Conservation (phyloP, 53 echinoderm and acorn worm genomes). For the Echinometra lucunter region DNA sequence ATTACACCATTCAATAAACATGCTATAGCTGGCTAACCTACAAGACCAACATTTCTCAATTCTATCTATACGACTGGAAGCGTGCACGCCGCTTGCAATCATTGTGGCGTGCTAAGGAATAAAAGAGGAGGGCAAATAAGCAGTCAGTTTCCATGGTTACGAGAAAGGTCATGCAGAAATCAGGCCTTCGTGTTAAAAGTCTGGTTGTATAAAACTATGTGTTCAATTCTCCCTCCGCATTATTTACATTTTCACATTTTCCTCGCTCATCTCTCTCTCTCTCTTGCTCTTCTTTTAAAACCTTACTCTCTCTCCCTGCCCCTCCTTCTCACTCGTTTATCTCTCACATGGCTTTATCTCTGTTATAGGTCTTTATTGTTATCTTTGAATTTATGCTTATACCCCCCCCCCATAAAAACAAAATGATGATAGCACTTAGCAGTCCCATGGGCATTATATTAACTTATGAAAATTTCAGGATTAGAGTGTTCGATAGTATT, state of each 20-base stretch:
- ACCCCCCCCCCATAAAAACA: no score
- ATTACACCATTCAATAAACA: background rate
- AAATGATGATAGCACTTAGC: no score
- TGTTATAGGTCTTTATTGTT: no score
- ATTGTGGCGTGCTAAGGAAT: background rate
- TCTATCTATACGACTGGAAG: background rate
- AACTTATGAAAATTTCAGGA: no score
- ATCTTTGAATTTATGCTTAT: no score
- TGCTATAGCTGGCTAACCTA: background rate
- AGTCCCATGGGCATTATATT: no score
- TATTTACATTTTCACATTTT: background rate
- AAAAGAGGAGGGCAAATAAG: background rate
- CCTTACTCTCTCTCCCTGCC: background rate
- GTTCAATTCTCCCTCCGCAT: background rate
- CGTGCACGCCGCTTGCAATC: background rate
- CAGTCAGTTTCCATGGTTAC: slow-evolving; percentile 44
- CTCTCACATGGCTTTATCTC: no score
- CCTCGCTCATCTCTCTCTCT: background rate
- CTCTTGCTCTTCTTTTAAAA: background rate
- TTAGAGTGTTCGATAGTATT: no score
- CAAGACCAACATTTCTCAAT: background rate
- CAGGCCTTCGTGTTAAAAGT: slow-evolving; percentile 11
- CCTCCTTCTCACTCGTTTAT: background rate
- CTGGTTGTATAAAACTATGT: background rate
- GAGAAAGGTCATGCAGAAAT: slow-evolving; percentile 6